phyloP scores from a whole-genome alignment of 2,888 invertebrate genomes.

The Perizoma affinitatum region DNA sequence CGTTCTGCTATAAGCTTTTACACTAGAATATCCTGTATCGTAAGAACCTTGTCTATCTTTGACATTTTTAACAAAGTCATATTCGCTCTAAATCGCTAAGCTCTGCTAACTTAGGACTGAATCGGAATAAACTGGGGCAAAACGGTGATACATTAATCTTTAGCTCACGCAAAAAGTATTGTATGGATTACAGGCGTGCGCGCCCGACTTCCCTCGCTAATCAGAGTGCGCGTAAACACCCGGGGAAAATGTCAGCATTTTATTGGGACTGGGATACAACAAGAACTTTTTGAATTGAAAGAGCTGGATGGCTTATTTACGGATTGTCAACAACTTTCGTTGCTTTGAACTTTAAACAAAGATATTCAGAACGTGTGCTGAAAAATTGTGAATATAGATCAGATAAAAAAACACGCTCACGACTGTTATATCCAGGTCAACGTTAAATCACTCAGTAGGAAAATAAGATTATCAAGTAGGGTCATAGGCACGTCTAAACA shows the following conservation, averaged over 20 bases:
- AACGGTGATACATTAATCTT: slow-evolving; percentile 75
- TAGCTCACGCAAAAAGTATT: slow-evolving; percentile 66
- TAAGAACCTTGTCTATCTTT: no score
- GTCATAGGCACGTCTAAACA: no score
- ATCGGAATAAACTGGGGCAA: slow-evolving; percentile 65
- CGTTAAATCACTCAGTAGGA: no score
- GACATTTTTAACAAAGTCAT: no score
- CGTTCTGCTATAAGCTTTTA: no score
- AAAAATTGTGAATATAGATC: no score
- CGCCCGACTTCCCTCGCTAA: slow-evolving; percentile 32
- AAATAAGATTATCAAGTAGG: no score
- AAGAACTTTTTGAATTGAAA: background rate
- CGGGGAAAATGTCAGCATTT: slow-evolving; percentile 4
- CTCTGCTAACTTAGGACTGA: slow-evolving; percentile 30
- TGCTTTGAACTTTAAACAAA: no score
- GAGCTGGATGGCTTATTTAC: background rate
- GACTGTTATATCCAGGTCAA: no score
- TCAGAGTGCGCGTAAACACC: slow-evolving; percentile 51
- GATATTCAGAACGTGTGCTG: background rate
- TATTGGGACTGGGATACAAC: slow-evolving; percentile 7
- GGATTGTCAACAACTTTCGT: background rate
- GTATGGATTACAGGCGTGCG: slow-evolving; percentile 48
- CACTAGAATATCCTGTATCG: no score
- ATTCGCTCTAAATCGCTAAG: slow-evolving; percentile 12
- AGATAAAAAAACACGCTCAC: no score